Evolutionary conservation across 2,888 invertebrate genomes (phyloP).

Genomic region (Mythimna pallens): DNA sequence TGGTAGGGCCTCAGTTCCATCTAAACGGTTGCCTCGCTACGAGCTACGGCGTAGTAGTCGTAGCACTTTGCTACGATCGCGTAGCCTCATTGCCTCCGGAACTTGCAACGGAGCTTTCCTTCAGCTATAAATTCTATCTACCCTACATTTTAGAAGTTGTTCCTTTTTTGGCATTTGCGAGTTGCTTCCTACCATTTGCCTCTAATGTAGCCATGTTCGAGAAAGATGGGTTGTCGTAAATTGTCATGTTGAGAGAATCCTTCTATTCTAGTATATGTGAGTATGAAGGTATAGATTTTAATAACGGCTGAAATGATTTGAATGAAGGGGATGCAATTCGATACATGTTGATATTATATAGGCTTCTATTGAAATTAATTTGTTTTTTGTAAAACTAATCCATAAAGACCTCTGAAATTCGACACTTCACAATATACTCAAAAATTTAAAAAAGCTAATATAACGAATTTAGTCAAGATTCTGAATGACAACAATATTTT

Average conservation of each 20-base stretch:
- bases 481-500: too few species aligned
- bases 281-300: too few species aligned
- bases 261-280: not conserved
- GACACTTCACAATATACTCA: too few species aligned
- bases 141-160: not conserved
- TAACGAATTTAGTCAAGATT: too few species aligned
- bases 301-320: too few species aligned
- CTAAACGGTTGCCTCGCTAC: slow-evolving; percentile 11
- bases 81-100: slow-evolving; percentile 12
- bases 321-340: too few species aligned
- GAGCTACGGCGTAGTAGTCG: slow-evolving; percentile 49
- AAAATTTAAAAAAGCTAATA: too few species aligned
- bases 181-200: not conserved
- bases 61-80: slow-evolving; percentile 36
- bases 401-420: too few species aligned
- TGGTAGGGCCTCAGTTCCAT: slow-evolving; percentile 2
- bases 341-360: too few species aligned
- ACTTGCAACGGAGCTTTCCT: slow-evolving; percentile 1
- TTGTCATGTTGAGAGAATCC: not conserved
- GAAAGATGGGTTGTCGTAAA: not conserved
- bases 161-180: not conserved
- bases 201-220: not conserved
- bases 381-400: too few species aligned
- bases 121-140: slow-evolving; percentile 16
- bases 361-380: too few species aligned